Conservation (phyloP, 2,888 invertebrate genomes). For the Caenorhabditis macrosperma region DNA sequence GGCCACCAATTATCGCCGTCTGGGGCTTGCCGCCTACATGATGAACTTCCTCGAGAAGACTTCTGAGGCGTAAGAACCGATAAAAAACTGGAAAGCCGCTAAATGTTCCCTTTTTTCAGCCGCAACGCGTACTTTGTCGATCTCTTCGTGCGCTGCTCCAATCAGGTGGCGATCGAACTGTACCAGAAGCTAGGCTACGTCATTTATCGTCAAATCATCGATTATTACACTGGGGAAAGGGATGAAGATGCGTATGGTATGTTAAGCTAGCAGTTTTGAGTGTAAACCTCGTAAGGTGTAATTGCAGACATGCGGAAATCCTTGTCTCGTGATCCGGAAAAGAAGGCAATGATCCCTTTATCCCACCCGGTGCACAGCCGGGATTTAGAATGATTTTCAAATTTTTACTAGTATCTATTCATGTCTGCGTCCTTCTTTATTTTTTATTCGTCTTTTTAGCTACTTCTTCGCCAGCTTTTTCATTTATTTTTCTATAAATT, state of each 20-base stretch:
- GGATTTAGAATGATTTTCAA: constrained; percentile 45
- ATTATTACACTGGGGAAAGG: constrained; percentile 97
- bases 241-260: constrained; percentile 99
- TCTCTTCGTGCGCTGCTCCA: constrained; percentile 96
- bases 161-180: constrained; percentile 97
- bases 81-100: background rate
- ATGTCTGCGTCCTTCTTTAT: constrained; percentile 7
- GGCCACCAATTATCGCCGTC: constrained; percentile 89
- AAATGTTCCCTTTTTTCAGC: constrained; percentile 85
- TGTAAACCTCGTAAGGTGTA: background rate
- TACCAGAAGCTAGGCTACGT: constrained; percentile 91
- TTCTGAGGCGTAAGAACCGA: constrained; percentile 87
- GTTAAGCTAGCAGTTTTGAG: background rate
- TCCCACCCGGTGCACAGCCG: constrained; percentile 88
- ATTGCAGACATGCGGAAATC: constrained; percentile 97
- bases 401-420: background rate
- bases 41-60: constrained; percentile 96
- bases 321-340: constrained; percentile 91
- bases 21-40: constrained; percentile 92
- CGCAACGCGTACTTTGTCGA: constrained; percentile 98
- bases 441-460: background rate
- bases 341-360: constrained; percentile 93
- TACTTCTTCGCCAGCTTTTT: background rate
- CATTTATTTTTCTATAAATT: background rate
- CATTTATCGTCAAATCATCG: constrained; percentile 94